Percentiles rank a stretch among this genome's conserved stretches.
Evolutionary conservation across 2,113 vertebrate species (phyloP).

Genomic region (Ageneiosus marmoratus): DNA sequence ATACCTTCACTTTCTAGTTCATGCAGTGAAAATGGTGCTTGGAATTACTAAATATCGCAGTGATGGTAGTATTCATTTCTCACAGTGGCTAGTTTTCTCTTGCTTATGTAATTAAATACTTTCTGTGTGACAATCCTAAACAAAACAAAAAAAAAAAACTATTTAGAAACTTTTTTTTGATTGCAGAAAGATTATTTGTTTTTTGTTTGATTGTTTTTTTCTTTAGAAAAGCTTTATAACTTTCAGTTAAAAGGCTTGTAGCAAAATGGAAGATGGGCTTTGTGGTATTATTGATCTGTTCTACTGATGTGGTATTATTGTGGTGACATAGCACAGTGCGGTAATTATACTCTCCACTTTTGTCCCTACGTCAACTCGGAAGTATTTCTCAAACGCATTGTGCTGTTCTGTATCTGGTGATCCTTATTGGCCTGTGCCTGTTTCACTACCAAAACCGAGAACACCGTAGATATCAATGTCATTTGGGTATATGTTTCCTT

Average conservation of each 20-base stretch:
- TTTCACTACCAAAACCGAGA: neutral
- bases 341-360: neutral
- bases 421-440: constrained; percentile 29
- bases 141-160: neutral
- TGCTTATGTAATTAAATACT: neutral
- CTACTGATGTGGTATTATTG: constrained; percentile 12
- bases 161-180: no score
- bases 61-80: constrained; percentile 48
- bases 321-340: neutral
- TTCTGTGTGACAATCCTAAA: constrained; percentile 36
- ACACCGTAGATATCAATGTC: constrained; percentile 38
- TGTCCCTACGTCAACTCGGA: neutral
- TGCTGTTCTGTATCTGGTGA: constrained; percentile 19
- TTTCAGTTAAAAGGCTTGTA: constrained; percentile 19
- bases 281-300: constrained; percentile 1
- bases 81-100: neutral
- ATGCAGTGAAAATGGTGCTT: constrained; percentile 65
- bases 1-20: constrained; percentile 58
- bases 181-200: neutral
- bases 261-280: constrained; percentile 24
- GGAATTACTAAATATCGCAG: constrained; percentile 51
- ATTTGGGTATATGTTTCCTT: constrained; percentile 48
- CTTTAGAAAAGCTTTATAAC: constrained; percentile 23
- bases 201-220: no score
- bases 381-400: constrained; percentile 4